Conservation (phyloP, 2,797 vertebrate species). For the Myoxocephalus aenaeus region DNA sequence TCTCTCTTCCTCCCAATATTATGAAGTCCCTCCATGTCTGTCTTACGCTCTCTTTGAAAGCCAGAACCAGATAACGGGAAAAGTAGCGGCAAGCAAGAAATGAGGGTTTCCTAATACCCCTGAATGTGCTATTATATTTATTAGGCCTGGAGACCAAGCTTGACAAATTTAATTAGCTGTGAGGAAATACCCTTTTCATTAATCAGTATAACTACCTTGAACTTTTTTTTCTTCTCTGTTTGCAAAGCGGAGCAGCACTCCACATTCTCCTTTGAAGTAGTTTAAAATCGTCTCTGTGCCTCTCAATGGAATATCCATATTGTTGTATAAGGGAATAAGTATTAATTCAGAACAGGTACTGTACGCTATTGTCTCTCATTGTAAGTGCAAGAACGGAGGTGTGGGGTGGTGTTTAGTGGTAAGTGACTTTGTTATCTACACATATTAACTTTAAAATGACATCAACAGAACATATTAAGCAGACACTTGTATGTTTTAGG, state of each 20-base stretch:
- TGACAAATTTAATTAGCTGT: conserved; percentile 60
- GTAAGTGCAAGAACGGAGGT: background rate
- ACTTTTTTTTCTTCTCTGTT: conserved; percentile 12
- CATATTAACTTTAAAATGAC: background rate
- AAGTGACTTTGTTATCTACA: background rate
- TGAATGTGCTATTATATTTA: conserved; percentile 58
- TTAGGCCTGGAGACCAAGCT: conserved; percentile 43
- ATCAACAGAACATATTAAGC: background rate
- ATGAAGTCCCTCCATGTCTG: conserved; percentile 32
- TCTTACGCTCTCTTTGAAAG: conserved; percentile 46
- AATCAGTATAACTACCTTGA: conserved; percentile 25
- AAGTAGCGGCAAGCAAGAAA: conserved; percentile 45
- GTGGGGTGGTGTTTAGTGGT: background rate
- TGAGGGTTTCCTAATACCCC: conserved; percentile 49
- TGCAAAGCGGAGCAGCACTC: conserved; percentile 24
- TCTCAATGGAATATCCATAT: conserved; percentile 26
- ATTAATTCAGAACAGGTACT: background rate
- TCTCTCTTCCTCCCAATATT: conserved; percentile 30
- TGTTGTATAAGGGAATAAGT: conserved; percentile 8
- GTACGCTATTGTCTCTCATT: background rate
- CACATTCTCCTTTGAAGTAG: conserved; percentile 27
- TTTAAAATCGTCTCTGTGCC: conserved; percentile 25
- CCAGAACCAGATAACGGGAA: conserved; percentile 47
- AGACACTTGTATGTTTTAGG: background rate
- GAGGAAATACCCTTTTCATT: conserved; percentile 44